A percentile compares a stretch with the other conserved stretches of the same genome.
These are phyloP conservation scores for Pseudochirops corinnae DNA, from an alignment of 2,797 vertebrate genomes.

Conservation along the genomic window DNA sequence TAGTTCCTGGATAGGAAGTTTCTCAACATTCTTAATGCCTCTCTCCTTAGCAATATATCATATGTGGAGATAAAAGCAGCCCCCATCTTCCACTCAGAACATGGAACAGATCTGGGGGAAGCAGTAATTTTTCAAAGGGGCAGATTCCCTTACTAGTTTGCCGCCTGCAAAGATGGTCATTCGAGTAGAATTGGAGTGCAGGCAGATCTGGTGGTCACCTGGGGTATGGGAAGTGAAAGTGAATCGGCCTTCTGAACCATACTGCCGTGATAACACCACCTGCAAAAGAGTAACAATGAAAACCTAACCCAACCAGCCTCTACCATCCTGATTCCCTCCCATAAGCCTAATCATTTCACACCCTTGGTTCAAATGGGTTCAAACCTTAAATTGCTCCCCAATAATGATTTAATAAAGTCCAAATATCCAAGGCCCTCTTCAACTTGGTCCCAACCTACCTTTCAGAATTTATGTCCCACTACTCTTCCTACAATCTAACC, in stretches of 20 bases:
- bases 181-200: slow-evolving; percentile 97
- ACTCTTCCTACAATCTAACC: neutral
- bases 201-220: slow-evolving; percentile 96
- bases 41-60: neutral
- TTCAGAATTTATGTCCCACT: neutral
- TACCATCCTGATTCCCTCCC: neutral
- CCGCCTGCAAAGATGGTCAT: slow-evolving; percentile 95
- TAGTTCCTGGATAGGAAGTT: neutral
- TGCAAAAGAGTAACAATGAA: slow-evolving; percentile 70
- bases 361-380: neutral
- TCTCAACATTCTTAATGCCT: neutral
- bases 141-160: slow-evolving; percentile 89
- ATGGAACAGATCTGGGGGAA: neutral
- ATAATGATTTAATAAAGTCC: neutral
- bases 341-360: neutral
- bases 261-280: slow-evolving; percentile 95
- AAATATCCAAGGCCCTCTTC: neutral
- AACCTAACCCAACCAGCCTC: neutral
- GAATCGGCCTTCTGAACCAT: slow-evolving; percentile 95
- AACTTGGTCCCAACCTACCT: neutral
- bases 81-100: neutral
- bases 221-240: slow-evolving; percentile 97
- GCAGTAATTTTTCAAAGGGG: neutral
- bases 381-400: neutral
- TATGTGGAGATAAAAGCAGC: neutral